These are phyloP conservation scores for Campopleginae sp. DNA, from an alignment of 2,888 invertebrate species.

Conservation along the genomic window DNA sequence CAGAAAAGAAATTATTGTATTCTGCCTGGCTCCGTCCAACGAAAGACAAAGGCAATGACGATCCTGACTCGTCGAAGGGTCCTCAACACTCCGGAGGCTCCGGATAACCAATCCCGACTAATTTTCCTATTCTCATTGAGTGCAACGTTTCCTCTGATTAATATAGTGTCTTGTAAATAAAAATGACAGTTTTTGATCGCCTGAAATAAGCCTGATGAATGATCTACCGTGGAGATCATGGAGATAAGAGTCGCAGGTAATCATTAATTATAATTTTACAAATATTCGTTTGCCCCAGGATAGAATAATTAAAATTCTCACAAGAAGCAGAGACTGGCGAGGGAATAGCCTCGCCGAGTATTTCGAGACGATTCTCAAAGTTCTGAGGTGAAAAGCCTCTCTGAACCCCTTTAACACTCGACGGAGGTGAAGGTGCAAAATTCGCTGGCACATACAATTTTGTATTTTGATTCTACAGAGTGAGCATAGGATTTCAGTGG, in stretches of 20 bases:
- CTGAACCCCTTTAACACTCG: constrained; percentile 25
- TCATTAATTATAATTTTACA: constrained; percentile 51
- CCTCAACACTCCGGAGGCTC: constrained; percentile 65
- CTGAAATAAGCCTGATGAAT: neutral
- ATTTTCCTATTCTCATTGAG: neutral
- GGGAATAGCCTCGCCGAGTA: constrained; percentile 18
- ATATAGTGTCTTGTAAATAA: constrained; percentile 34
- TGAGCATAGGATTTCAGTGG: constrained; percentile 25
- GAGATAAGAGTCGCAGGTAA: neutral
- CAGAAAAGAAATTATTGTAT: constrained; percentile 74
- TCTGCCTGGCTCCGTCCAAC: constrained; percentile 73
- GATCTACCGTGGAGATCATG: neutral
- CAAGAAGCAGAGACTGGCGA: constrained; percentile 69
- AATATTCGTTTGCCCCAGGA: constrained; percentile 66
- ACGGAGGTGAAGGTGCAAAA: neutral
- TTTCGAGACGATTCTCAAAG: constrained; percentile 6
- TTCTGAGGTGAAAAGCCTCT: neutral
- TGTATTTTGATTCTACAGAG: constrained; percentile 40
- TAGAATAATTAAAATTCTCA: constrained; percentile 79
- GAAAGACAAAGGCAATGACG: constrained; percentile 32
- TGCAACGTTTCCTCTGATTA: constrained; percentile 42
- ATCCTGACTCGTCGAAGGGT: constrained; percentile 51
- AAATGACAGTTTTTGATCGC: constrained; percentile 16
- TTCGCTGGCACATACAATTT: neutral
- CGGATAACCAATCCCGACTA: constrained; percentile 60